Percentiles rank a stretch among this genome's conserved stretches.
Evolutionary conservation across 1,140 invertebrate genomes (phyloP).

Genomic region (Zaprionus davidi): DNA sequence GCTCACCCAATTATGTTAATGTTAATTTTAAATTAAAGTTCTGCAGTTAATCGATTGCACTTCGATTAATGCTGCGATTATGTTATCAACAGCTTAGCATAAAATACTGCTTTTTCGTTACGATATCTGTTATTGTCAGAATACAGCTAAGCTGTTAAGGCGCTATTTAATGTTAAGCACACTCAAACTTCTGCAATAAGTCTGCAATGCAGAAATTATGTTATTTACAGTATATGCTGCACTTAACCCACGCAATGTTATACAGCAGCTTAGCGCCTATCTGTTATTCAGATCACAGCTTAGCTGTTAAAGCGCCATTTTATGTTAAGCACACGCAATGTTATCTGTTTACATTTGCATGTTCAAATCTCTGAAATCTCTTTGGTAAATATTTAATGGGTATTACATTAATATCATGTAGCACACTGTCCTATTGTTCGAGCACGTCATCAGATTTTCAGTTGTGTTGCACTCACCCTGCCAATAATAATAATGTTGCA

Average conservation of each 20-base stretch:
- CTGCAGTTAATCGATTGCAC: neutral
- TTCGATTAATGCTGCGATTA: neutral
- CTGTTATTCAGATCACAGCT: neutral
- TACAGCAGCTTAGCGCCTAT: neutral
- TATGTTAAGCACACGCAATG: neutral
- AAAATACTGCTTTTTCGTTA: neutral
- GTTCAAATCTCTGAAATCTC: neutral
- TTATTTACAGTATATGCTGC: no score
- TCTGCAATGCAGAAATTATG: no score
- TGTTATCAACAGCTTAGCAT: no score
- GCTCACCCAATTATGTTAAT: neutral
- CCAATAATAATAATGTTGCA: conserved; percentile 61
- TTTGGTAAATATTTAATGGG: neutral
- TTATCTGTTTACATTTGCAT: neutral
- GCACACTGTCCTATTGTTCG: neutral
- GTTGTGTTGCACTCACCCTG: conserved; percentile 3
- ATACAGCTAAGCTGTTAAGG: neutral
- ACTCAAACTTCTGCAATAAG: neutral
- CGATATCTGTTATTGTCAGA: neutral
- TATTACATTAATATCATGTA: neutral
- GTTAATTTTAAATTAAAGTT: neutral
- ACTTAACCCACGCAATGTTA: neutral
- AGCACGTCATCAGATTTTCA: neutral
- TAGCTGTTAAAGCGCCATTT: neutral
- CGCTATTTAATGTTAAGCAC: neutral